phyloP scores from a whole-genome alignment of 2,797 vertebrate species.

The Dendrocincla fuliginosa region DNA sequence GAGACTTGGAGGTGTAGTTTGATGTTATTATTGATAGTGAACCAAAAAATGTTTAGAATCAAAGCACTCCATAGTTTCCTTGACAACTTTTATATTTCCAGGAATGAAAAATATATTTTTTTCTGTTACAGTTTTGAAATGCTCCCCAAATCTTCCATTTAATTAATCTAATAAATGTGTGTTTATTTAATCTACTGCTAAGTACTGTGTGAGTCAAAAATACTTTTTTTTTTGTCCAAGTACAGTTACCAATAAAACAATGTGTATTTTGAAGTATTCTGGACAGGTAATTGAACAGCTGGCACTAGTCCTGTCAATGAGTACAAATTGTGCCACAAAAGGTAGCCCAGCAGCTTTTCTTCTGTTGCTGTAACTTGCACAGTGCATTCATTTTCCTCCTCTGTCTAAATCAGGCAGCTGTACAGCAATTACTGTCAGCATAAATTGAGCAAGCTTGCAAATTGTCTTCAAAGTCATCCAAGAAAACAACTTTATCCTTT shows the following conservation, averaged over 20 bases:
- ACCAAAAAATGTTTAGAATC: neutral
- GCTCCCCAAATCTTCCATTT: neutral
- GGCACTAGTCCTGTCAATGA: neutral
- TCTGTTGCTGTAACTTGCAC: neutral
- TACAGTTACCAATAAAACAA: neutral
- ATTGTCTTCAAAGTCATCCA: conserved; percentile 49
- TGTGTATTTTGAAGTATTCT: neutral
- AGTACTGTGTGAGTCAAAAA: neutral
- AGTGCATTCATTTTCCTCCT: neutral
- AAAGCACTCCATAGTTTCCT: neutral
- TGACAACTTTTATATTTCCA: neutral
- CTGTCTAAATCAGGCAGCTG: conserved; percentile 13
- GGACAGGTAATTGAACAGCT: neutral
- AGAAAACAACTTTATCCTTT: conserved; percentile 52
- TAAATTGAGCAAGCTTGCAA: conserved; percentile 41
- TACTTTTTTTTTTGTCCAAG: neutral
- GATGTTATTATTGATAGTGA: neutral
- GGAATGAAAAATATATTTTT: neutral
- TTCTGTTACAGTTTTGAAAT: neutral
- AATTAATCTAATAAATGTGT: neutral
- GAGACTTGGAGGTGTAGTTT: neutral
- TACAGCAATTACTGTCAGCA: conserved; percentile 20
- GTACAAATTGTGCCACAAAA: neutral
- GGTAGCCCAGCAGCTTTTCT: neutral
- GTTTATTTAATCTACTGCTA: neutral